phyloP scores from a whole-genome alignment of 2,888 invertebrate genomes.

The Rhingia rostrata region DNA sequence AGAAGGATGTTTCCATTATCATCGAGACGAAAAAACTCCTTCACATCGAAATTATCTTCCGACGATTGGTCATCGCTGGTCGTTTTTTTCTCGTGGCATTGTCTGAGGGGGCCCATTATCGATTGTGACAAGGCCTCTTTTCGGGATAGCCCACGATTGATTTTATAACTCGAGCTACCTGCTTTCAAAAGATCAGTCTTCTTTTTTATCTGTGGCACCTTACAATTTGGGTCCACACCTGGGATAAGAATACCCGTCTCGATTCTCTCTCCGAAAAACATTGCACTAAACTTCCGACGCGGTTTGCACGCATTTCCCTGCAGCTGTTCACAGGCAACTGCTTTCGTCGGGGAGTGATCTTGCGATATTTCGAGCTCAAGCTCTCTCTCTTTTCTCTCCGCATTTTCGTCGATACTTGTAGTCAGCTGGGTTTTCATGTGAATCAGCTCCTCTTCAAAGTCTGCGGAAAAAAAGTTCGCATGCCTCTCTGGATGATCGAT shows the following conservation, averaged over 20 bases:
- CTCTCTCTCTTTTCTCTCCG: constrained; percentile 19
- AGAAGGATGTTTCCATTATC: constrained; percentile 82
- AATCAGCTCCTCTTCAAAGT: constrained; percentile 80
- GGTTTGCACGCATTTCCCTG: constrained; percentile 34
- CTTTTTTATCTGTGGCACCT: constrained; percentile 13
- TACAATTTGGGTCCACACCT: constrained; percentile 41
- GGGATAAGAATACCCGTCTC: constrained; percentile 78
- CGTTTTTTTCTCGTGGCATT: constrained; percentile 77
- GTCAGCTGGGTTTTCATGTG: constrained; percentile 76
- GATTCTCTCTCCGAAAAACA: constrained; percentile 78
- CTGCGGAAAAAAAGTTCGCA: constrained; percentile 80
- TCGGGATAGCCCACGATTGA: constrained; percentile 79
- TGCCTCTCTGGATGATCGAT: constrained; percentile 78
- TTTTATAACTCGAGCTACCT: constrained; percentile 48
- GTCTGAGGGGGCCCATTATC: constrained; percentile 81
- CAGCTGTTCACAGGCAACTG: constrained; percentile 38
- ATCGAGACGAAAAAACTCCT: constrained; percentile 82
- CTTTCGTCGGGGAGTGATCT: constrained; percentile 37
- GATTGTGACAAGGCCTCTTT: constrained; percentile 80
- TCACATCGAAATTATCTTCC: constrained; percentile 81
- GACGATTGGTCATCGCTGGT: constrained; percentile 43
- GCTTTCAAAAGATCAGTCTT: constrained; percentile 13
- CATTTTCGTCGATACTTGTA: constrained; percentile 5
- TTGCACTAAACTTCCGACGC: constrained; percentile 75
- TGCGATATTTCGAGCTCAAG: constrained; percentile 32